phyloP scores from a whole-genome alignment of 2,797 vertebrate genomes.

The Ptychadena robeensis region DNA sequence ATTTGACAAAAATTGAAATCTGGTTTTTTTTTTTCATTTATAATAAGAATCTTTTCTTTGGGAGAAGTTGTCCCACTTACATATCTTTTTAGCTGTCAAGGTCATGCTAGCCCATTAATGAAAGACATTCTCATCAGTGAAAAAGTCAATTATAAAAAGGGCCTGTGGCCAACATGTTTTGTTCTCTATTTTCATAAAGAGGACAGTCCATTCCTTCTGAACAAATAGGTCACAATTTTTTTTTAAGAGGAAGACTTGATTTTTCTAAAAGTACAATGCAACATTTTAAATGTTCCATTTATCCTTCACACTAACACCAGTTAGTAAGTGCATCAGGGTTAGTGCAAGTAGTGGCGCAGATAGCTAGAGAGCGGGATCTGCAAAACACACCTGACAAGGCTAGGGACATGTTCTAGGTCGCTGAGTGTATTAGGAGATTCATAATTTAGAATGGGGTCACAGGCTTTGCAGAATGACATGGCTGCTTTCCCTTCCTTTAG shows the following conservation, averaged over 20 bases:
- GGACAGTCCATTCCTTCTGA: not conserved
- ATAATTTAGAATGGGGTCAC: too few species aligned
- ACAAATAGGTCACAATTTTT: not conserved
- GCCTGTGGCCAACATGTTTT: slow-evolving; percentile 1
- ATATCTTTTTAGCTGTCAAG: slow-evolving; percentile 3
- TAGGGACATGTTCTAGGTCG: too few species aligned
- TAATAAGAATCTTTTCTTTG: not conserved
- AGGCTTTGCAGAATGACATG: too few species aligned
- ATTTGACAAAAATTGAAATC: not conserved
- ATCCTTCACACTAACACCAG: too few species aligned
- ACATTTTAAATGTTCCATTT: too few species aligned
- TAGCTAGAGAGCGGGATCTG: too few species aligned
- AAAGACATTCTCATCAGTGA: not conserved
- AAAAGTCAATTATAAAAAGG: not conserved
- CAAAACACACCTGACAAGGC: too few species aligned
- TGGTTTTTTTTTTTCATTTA: not conserved
- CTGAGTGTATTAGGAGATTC: too few species aligned
- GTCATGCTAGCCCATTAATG: not conserved
- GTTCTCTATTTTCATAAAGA: not conserved
- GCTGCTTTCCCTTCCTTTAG: too few species aligned
- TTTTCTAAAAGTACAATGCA: not conserved
- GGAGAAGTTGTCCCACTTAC: not conserved
- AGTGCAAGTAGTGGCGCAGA: too few species aligned
- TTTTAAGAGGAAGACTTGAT: not conserved
- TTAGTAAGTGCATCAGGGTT: too few species aligned